Evolutionary conservation across 1,140 invertebrate species (phyloP).

Genomic region (Aphaenogaster rudis): DNA sequence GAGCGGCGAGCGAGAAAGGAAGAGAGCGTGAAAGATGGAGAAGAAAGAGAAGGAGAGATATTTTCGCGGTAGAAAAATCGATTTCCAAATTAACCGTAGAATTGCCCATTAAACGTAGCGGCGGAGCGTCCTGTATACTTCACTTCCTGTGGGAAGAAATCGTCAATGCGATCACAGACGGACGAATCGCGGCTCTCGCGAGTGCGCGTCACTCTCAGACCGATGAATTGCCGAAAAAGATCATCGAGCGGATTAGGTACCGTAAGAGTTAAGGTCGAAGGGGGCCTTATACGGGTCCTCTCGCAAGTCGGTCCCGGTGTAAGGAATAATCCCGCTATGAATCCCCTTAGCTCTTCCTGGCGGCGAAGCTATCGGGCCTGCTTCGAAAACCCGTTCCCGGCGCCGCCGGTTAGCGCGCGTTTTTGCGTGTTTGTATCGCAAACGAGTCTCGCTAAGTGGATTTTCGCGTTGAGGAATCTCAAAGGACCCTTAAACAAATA

Average conservation of each 20-base stretch:
- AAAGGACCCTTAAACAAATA: conserved; percentile 22
- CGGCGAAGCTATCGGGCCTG: neutral
- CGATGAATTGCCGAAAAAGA: conserved; percentile 9
- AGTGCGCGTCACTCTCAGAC: neutral
- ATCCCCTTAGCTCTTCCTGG: neutral
- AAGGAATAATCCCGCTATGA: conserved; percentile 19
- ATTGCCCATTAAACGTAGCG: neutral
- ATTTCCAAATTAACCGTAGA: conserved; percentile 8
- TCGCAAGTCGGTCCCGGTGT: neutral
- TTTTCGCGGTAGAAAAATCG: neutral
- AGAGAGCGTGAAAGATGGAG: conserved; percentile 43
- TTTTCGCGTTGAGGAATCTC: conserved; percentile 25
- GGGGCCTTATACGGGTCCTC: neutral
- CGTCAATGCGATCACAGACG: neutral
- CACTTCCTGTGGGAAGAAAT: neutral
- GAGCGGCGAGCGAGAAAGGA: conserved; percentile 30
- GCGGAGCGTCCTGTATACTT: neutral
- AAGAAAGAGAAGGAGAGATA: neutral
- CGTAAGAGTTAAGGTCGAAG: conserved; percentile 35
- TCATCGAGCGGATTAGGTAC: conserved; percentile 24
- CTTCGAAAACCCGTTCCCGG: conserved; percentile 12
- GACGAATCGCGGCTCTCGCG: neutral
- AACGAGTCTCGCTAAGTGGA: conserved; percentile 39
- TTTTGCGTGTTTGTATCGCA: conserved; percentile 23
- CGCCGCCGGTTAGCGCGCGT: neutral